Base-by-base conservation (phyloP, 2,888 invertebrate genomes). In the Trisateles emortualis region DNA sequence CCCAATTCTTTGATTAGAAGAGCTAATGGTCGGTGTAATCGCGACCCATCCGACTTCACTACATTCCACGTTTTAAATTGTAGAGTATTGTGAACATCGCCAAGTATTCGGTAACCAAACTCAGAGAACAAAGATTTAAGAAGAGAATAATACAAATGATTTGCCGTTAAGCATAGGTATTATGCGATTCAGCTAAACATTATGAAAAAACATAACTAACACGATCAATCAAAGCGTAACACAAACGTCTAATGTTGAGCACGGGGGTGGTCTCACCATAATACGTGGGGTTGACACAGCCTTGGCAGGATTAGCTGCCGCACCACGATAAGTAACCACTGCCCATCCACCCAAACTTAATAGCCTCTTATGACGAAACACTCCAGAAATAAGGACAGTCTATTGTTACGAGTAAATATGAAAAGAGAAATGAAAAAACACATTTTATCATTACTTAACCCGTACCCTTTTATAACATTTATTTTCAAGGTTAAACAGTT, bases 311-410 rank as follows among this genome's bases (percentile, higher is more conserved):
- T 35, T 35, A 35, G 14, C 8, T 14, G 35, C 14, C 35, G 9
- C 35, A 10, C 2, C 19, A 36, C 16, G 36, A 36, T 36, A 36
- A 36, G 36, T 36, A 36, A n/a, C 17, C 36, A 36, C 36, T 16
- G 36, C 3, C 19, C 36, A 36, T 19, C 10, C 14, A 35, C 16
- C 16, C 16, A 8, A 11, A 14, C 35, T 1, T 36, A 19, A 36
- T 36, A 8, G 3, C 36, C 10, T 35, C 35, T 35, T 13, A 35
- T 16, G 35, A 32, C 13, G 32, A 11, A 35, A 35, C 35, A 14
- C 35, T 3, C 35, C 3, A 1, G 16, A 11, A 14, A 26, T 3
- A 22, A 3, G n/a, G 8, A 26, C 26, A 26, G 5, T 26, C 26
- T 8, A 26, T 8, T 26, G 4, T 8, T 26, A 26, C 26, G 9